Base-by-base conservation (phyloP, 1,140 invertebrate species). In the Papilio polyxenes region DNA sequence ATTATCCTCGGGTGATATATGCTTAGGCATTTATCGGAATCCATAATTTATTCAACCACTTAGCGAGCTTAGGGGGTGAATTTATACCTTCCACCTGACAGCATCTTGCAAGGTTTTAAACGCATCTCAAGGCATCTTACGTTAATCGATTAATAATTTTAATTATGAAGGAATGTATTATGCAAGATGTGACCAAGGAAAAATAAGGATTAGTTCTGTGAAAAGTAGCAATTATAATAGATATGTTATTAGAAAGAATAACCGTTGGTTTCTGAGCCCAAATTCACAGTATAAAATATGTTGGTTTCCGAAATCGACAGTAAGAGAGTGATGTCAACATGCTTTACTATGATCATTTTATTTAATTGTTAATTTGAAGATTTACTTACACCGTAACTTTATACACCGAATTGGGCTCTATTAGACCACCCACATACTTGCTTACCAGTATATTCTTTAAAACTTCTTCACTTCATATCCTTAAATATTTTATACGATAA, bases 21-120 rank as follows among this genome's bases (percentile, higher is more conserved):
- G 85, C 59, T 80, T 56, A 81, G 56, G 81, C 87, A 83, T 86
- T 87, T 87, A 87, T 87, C 85, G 87, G 85, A 76, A 78, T 76
- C 85, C 84, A 83, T 83, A 86, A 87, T 87, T 87, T 87, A 87
- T 87, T 86, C 84, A 48, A 81, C 75, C 75, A 78, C 83, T 80
- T 80, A 23, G 75, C 81, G 79, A 72, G 77, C 81, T 84, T 84
- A 82, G 62, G 81, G 59, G 53, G 83, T 81, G 81, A 65, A 80
- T 80, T 80, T 80, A 80, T 80, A 65, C 40, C 20, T 69, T 69
- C 62, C 17, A 80, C 37, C 40, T 69, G 78, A 80, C 78, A 80
- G 17, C n/a, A 37, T 15, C 59, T 69, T 65, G 49, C 23, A 75
- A 6, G 6, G n/a, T 62, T 62, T 31, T 31, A 31, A 31, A 31